Evolutionary conservation across 2,888 invertebrate species (phyloP).

Genomic region (Germaria angustata): DNA sequence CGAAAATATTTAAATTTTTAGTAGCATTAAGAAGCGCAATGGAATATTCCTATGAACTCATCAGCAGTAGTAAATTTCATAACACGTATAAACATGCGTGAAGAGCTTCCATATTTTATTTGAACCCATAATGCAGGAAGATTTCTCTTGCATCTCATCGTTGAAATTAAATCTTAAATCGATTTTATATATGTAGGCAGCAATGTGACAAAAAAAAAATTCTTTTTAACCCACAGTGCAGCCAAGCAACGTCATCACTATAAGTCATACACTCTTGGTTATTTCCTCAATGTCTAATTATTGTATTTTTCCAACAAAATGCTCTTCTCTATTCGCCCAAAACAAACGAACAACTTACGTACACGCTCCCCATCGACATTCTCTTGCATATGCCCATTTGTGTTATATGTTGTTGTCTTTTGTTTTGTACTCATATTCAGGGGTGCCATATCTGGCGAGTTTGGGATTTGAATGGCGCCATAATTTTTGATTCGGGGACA

Average conservation of each 20-base stretch:
- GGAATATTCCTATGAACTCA: too few relatives aligned
- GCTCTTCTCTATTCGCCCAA: constrained; percentile 32
- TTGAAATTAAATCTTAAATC: neutral
- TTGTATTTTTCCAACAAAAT: constrained; percentile 26
- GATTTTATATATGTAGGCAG: neutral
- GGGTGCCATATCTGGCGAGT: too few relatives aligned
- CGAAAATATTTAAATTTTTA: too few relatives aligned
- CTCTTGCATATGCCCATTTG: neutral
- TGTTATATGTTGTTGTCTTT: constrained; percentile 6
- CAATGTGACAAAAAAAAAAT: neutral
- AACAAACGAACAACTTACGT: neutral
- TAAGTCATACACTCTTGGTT: neutral
- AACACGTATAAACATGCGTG: too few relatives aligned
- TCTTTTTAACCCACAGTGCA: constrained; percentile 27
- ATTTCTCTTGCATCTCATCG: too few relatives aligned
- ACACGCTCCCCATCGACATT: neutral
- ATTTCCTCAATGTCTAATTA: neutral
- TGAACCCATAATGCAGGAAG: too few relatives aligned
- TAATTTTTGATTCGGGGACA: too few relatives aligned
- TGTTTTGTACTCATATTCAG: constrained; percentile 11
- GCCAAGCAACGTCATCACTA: constrained; percentile 8
- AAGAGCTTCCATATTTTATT: too few relatives aligned
- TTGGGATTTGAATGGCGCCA: too few relatives aligned
- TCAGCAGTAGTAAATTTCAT: too few relatives aligned
- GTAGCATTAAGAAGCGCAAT: too few relatives aligned